Evolutionary conservation across 2,113 vertebrate genomes (phyloP).

Genomic region (Tachuris rubrigastra): DNA sequence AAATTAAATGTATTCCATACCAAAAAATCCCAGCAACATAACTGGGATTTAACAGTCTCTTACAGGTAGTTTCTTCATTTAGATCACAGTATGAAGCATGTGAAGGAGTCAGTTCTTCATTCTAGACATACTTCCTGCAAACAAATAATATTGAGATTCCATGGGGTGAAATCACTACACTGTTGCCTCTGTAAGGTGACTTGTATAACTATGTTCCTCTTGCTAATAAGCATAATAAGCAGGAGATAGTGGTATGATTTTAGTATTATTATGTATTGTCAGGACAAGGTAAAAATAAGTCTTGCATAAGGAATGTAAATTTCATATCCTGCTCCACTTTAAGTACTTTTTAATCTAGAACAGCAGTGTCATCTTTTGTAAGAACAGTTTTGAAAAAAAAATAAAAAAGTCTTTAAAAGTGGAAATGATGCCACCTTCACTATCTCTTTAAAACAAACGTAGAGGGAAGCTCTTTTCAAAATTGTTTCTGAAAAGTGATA

Average conservation of each 20-base stretch:
- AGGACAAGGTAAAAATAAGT: not conserved
- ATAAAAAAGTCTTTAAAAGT: not conserved
- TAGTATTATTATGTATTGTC: not conserved
- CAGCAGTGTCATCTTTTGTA: not conserved
- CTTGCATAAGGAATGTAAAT: not conserved
- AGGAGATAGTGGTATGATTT: not conserved
- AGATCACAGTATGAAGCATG: not conserved
- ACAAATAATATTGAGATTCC: not conserved
- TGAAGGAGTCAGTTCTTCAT: not conserved
- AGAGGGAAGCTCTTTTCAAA: not conserved
- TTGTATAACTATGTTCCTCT: not conserved
- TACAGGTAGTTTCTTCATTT: not conserved
- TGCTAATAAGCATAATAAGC: not conserved
- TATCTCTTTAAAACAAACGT: not conserved
- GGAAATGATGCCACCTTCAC: not conserved
- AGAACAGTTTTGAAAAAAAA: not conserved
- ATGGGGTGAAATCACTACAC: not conserved
- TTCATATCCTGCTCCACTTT: not conserved
- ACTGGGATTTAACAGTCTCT: not conserved
- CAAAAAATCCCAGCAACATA: not conserved
- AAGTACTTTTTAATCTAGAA: not conserved
- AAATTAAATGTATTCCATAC: not conserved
- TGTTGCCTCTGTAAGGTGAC: not conserved
- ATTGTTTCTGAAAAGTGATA: not conserved
- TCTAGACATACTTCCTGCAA: not conserved